Evolutionary conservation across 2,888 invertebrate species (phyloP).

Genomic region (Nomada goodeniana): DNA sequence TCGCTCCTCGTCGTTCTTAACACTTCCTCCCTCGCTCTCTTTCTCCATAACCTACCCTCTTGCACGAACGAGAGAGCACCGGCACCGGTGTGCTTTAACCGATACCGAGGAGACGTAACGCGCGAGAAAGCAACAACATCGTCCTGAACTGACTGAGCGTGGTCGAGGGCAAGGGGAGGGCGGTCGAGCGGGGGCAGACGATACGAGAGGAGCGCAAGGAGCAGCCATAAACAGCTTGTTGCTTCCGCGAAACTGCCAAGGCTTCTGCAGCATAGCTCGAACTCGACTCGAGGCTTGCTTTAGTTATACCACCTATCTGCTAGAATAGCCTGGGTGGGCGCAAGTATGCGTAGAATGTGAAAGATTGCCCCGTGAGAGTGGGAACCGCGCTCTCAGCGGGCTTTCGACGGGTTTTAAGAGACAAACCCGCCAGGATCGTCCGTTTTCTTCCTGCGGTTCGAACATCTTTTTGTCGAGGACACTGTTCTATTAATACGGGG

Average conservation of each 20-base stretch:
- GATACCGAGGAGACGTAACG: conserved; percentile 45
- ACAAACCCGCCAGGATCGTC: too few relatives aligned
- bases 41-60: conserved; percentile 72
- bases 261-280: conserved; percentile 63
- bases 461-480: too few relatives aligned
- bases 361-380: conserved; percentile 77
- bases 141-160: background rate
- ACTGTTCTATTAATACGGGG: too few relatives aligned
- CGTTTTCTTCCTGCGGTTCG: too few relatives aligned
- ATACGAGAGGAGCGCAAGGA: conserved; percentile 66
- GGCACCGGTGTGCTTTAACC: conserved; percentile 57
- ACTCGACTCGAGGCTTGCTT: conserved; percentile 55
- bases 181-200: conserved; percentile 7
- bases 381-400: conserved; percentile 18
- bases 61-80: conserved; percentile 45
- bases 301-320: conserved; percentile 70
- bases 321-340: conserved; percentile 71
- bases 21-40: conserved; percentile 39
- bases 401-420: background rate
- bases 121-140: conserved; percentile 56
- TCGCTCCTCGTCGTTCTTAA: conserved; percentile 46
- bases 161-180: conserved; percentile 36
- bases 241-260: conserved; percentile 80
- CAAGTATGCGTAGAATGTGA: conserved; percentile 81
- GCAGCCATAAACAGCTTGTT: conserved; percentile 83